phyloP scores from a whole-genome alignment of 2,797 vertebrate species.

The Argya squamiceps region DNA sequence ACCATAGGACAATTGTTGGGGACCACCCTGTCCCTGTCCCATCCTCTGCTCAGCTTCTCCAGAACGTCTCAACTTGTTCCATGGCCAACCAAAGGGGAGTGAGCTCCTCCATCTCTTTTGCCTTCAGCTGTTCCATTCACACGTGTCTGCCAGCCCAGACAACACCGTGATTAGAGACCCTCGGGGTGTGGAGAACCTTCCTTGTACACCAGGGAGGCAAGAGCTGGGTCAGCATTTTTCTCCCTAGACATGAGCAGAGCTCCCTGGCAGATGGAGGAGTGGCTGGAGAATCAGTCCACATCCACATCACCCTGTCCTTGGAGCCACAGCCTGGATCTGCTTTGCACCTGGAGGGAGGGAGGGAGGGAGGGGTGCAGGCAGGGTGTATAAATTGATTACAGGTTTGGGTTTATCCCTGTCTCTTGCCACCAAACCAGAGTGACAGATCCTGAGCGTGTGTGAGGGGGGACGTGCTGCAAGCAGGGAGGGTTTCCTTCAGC shows the following conservation, averaged over 20 bases:
- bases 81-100: not conserved
- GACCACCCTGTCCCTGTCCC: not conserved
- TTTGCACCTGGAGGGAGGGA: not conserved
- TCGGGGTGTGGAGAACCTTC: not conserved
- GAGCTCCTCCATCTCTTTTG: not conserved
- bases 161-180: not conserved
- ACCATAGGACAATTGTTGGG: not conserved
- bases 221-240: not conserved
- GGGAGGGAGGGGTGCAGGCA: not conserved
- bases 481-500: not conserved
- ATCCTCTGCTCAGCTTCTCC: not conserved
- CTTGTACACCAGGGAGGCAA: not conserved
- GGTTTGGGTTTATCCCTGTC: not conserved
- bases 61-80: not conserved
- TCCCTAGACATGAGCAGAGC: not conserved
- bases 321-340: not conserved
- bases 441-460: rapidly evolving
- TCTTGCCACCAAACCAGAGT: not conserved
- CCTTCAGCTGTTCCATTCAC: not conserved
- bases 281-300: not conserved
- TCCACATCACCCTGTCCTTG: not conserved
- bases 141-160: not conserved
- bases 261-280: not conserved
- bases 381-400: not conserved
- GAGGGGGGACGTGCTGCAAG: not conserved